Conservation (phyloP, 2,888 invertebrate species). For the Acanthoscelides obtectus region DNA sequence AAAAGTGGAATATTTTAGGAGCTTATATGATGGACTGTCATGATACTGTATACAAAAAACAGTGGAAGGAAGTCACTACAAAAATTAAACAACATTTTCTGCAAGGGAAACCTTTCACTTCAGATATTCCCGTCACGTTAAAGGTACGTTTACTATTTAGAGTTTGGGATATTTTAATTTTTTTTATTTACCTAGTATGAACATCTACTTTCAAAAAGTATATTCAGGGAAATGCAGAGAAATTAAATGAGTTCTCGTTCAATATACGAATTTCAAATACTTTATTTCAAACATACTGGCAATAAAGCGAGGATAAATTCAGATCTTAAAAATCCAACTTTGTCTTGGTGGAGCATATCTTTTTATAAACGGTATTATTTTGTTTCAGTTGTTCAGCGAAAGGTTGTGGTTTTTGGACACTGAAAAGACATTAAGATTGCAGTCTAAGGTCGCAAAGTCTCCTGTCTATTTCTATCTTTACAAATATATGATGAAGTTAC, state of each 20-base stretch:
- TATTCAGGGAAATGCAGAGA: too few relatives aligned
- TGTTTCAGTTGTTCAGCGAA: conserved; percentile 59
- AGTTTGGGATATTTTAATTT: too few relatives aligned
- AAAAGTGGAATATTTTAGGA: conserved; percentile 33
- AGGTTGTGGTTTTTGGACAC: conserved; percentile 50
- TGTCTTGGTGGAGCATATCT: too few relatives aligned
- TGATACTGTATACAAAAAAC: conserved; percentile 28
- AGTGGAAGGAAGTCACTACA: conserved; percentile 23
- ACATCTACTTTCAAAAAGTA: too few relatives aligned
- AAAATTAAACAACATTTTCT: conserved; percentile 35
- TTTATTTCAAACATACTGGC: too few relatives aligned
- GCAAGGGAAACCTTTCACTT: conserved; percentile 24
- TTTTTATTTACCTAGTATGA: too few relatives aligned
- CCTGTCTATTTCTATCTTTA: conserved; percentile 30
- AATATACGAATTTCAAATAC: too few relatives aligned
- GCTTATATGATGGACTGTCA: conserved; percentile 34
- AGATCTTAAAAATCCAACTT: too few relatives aligned
- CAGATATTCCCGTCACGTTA: conserved; percentile 27
- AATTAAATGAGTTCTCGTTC: too few relatives aligned
- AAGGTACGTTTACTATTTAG: conserved; percentile 26
- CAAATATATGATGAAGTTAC: conserved; percentile 21
- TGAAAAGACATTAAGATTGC: conserved; percentile 30
- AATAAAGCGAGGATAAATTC: too few relatives aligned
- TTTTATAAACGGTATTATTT: too few relatives aligned
- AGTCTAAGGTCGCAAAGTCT: conserved; percentile 28